phyloP scores from a whole-genome alignment of 2,888 invertebrate species.

The Watsonalla cultraria region DNA sequence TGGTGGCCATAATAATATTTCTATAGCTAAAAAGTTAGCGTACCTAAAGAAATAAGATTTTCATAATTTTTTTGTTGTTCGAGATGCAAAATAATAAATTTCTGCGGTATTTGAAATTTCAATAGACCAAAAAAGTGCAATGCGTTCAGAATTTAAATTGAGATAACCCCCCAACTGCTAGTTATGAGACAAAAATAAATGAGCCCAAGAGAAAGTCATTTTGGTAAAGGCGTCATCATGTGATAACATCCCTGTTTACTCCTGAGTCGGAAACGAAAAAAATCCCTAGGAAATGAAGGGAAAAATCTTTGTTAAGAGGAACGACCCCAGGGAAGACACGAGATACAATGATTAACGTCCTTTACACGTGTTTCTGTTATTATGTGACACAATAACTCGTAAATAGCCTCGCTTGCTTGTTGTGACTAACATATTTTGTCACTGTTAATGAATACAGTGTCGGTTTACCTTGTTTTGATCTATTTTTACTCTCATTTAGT shows the following conservation, averaged over 20 bases:
- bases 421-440: conserved; percentile 22
- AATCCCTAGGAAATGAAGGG: conserved; percentile 58
- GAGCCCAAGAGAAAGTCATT: conserved; percentile 19
- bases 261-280: conserved; percentile 50
- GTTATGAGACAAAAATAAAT: neutral
- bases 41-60: too few relatives aligned
- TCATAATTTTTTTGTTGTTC: too few relatives aligned
- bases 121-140: too few relatives aligned
- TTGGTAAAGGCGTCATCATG: conserved; percentile 36
- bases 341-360: conserved; percentile 53
- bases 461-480: conserved; percentile 5
- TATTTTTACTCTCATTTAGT: too few relatives aligned
- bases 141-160: neutral
- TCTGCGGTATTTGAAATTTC: too few relatives aligned
- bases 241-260: conserved; percentile 50
- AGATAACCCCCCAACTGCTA: neutral
- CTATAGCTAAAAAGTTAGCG: too few relatives aligned
- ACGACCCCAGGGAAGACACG: conserved; percentile 27
- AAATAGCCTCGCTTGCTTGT: conserved; percentile 32
- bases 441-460: conserved; percentile 22
- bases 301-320: conserved; percentile 38
- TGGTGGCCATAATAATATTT: too few relatives aligned
- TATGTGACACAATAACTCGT: conserved; percentile 37
- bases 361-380: conserved; percentile 40
- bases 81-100: too few relatives aligned